These are phyloP conservation scores for Echeneis naucrates DNA, from an alignment of 2,797 vertebrate species.

Conservation along the genomic window DNA sequence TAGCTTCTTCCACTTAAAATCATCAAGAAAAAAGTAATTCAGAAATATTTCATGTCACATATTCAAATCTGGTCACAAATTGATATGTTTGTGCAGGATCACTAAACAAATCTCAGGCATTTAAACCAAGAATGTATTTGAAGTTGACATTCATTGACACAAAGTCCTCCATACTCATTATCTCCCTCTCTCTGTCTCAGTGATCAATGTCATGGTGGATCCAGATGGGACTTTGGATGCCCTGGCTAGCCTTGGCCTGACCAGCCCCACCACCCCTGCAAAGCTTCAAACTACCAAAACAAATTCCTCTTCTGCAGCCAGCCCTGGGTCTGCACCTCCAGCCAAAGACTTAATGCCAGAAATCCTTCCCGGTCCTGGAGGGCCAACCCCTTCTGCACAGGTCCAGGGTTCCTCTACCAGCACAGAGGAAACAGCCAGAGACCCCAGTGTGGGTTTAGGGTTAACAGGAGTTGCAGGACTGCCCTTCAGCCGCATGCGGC, in stretches of 20 bases:
- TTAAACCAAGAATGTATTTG: neutral
- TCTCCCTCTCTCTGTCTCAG: constrained; percentile 71
- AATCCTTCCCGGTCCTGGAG: constrained; percentile 74
- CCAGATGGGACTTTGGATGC: constrained; percentile 97
- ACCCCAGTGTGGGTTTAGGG: constrained; percentile 75
- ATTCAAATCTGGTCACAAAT: neutral
- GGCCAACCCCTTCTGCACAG: constrained; percentile 67
- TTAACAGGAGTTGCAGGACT: constrained; percentile 76
- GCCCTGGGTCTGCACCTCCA: constrained; percentile 75
- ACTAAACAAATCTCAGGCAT: too few relatives aligned
- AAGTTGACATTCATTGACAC: neutral
- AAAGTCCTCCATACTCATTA: constrained; percentile 1
- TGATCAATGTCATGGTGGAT: constrained; percentile 98
- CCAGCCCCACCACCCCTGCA: constrained; percentile 83
- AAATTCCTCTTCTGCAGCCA: constrained; percentile 63
- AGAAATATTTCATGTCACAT: neutral
- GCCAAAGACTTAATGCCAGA: constrained; percentile 73
- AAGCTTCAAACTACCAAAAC: constrained; percentile 76
- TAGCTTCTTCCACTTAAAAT: too few relatives aligned
- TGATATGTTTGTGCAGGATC: neutral
- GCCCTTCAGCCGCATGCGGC: constrained; percentile 89
- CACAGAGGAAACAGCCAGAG: constrained; percentile 78
- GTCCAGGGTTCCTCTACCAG: constrained; percentile 68
- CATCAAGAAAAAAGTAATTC: too few relatives aligned
- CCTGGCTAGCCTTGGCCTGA: constrained; percentile 89